Conservation (phyloP, 2,797 vertebrate species). For the Sebastes cheni region DNA sequence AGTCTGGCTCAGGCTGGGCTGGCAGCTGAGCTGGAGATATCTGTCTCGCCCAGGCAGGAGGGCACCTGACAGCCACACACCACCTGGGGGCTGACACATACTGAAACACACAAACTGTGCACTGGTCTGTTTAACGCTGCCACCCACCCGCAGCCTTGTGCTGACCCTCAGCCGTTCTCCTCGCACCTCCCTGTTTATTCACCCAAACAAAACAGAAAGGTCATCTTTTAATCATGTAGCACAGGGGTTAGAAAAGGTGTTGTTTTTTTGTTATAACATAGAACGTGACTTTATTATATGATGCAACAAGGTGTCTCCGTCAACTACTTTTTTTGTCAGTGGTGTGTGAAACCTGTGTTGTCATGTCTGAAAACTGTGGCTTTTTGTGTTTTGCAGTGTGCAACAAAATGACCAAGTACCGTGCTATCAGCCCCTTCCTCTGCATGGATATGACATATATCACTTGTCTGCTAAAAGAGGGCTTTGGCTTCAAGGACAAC, state of each 20-base stretch:
- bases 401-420: slow-evolving; percentile 93
- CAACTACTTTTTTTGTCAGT: slow-evolving; percentile 1
- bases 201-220: slow-evolving; percentile 64
- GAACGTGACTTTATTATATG: not conserved
- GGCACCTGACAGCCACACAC: slow-evolving; percentile 79
- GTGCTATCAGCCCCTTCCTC: slow-evolving; percentile 92
- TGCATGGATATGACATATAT: slow-evolving; percentile 99
- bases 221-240: slow-evolving; percentile 64
- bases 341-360: slow-evolving; percentile 23
- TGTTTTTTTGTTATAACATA: not conserved
- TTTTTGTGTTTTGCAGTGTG: slow-evolving; percentile 85
- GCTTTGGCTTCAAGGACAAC: slow-evolving; percentile 94
- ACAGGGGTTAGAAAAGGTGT: slow-evolving; percentile 48
- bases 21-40: slow-evolving; percentile 64
- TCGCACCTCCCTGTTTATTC: slow-evolving; percentile 66
- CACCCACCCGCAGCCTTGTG: slow-evolving; percentile 66
- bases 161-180: slow-evolving; percentile 62
- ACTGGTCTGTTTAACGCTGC: slow-evolving; percentile 47
- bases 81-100: slow-evolving; percentile 70
- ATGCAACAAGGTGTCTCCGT: not conserved
- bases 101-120: slow-evolving; percentile 52
- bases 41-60: slow-evolving; percentile 66
- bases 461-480: slow-evolving; percentile 94
- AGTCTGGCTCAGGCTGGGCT: slow-evolving; percentile 59
- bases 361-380: slow-evolving; percentile 22